Evolutionary conservation across 2,888 invertebrate species (phyloP), one percentile per base, ranked within the genome.

Genomic region (Trachelus tabidus): DNA sequence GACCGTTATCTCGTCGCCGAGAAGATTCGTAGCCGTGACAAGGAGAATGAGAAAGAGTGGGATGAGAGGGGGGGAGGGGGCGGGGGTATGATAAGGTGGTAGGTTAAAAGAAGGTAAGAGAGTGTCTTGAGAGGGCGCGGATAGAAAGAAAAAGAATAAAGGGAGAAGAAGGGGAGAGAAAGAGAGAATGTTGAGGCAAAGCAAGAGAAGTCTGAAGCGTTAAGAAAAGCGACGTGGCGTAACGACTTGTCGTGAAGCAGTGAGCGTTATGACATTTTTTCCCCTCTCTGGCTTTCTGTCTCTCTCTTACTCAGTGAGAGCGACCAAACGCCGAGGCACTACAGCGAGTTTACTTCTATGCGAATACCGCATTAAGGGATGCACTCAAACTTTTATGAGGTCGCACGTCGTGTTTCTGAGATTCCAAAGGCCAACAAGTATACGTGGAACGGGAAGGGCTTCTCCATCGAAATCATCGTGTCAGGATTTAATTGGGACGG

Each of bases 241-340:
- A 82, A 84, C 77, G 81, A 73, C 75, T 81, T 82, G 79, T 79
- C 80, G 79, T 79, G 85, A 84, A 83, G 79, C 85, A 83, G 84
- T 82, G 84, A 56, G 83, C 82, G 83, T 85, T 86, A 85, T 83
- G 85, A 86, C 83, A 83, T 83, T 81, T 82, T 81, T 76, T 79
- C 74, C 56, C 56, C 75, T 75, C 71, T 34, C 76, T 71, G 3
- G 12, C 56, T 75, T 73, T 69, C 74, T 75, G 69, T 68, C 23
- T 9, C 71, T 73, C 75, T 68, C 31, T 56, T n/a, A 69, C 23
- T 33, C 56, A 56, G 23, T 23, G 71, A 71, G 71, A 34, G 12
- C 23, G 15, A 9, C 35, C n/a, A 11, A 74, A 74, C 34, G 74
- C 35, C 6, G 35, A 37, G 74, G 73, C 75, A 75, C 76, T 73